Conservation (phyloP, 2,113 vertebrate species). For the Apodemus sylvaticus region DNA sequence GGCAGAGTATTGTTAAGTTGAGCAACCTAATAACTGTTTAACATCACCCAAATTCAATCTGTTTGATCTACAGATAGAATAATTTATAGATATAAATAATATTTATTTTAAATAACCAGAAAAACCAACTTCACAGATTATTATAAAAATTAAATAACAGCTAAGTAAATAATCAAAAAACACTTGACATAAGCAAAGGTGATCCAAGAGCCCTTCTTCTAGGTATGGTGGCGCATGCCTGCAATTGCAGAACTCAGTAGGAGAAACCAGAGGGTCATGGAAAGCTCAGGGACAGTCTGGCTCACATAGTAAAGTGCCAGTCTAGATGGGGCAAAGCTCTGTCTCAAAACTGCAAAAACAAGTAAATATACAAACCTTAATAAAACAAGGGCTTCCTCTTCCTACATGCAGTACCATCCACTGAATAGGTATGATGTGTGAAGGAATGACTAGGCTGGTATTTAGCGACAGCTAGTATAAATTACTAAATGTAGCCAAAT, state of each 20-base stretch:
- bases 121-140: neutral
- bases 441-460: neutral
- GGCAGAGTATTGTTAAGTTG: neutral
- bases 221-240: neutral
- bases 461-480: neutral
- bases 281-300: neutral
- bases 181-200: constrained; percentile 2
- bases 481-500: neutral
- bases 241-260: neutral
- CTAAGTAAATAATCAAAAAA: neutral
- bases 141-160: neutral
- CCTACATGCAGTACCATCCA: neutral
- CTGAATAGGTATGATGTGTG: neutral
- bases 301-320: neutral
- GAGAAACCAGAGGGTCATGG: neutral
- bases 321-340: neutral
- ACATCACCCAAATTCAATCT: neutral
- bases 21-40: neutral
- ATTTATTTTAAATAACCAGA: constrained; percentile 10
- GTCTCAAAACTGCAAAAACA: neutral
- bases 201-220: neutral
- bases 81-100: neutral
- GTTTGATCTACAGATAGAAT: neutral
- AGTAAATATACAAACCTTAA: neutral
- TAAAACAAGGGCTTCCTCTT: neutral